phyloP scores from a whole-genome alignment of 2,888 invertebrate species.

The Andrena hattorfiana region DNA sequence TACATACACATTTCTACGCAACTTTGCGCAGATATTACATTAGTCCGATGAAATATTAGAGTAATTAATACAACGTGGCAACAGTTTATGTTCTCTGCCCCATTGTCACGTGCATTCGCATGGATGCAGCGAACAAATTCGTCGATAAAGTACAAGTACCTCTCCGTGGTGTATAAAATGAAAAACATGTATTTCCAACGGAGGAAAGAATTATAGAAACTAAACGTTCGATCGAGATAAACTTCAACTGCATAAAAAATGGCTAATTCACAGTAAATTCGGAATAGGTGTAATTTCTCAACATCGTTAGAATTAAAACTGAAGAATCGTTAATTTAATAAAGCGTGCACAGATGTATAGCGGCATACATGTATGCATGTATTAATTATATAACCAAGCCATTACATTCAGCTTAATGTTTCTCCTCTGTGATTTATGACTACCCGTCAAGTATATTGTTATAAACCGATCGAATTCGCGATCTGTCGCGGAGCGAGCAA shows the following conservation, averaged over 20 bases:
- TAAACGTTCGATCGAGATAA: neutral
- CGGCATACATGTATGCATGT: neutral
- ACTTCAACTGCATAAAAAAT: neutral
- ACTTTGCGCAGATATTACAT: too few relatives aligned
- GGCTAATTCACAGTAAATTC: constrained; percentile 29
- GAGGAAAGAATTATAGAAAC: neutral
- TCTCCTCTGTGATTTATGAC: constrained; percentile 12
- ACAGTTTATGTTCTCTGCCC: neutral
- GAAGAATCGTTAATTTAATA: constrained; percentile 22
- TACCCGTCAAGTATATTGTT: neutral
- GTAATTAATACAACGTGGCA: neutral
- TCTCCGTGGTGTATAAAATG: neutral
- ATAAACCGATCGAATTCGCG: constrained; percentile 3
- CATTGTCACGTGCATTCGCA: neutral
- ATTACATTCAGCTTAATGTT: neutral
- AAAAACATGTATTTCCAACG: neutral
- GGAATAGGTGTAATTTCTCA: neutral
- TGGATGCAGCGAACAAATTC: neutral
- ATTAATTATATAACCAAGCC: constrained; percentile 49
- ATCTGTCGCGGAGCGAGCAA: constrained; percentile 25
- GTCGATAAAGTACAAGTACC: neutral
- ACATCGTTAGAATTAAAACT: constrained; percentile 8
- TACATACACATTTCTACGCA: too few relatives aligned
- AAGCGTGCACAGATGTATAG: neutral
- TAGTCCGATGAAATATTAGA: neutral